Conservation (phyloP, 2,888 invertebrate genomes). For the Lasioglossum malachurum region DNA sequence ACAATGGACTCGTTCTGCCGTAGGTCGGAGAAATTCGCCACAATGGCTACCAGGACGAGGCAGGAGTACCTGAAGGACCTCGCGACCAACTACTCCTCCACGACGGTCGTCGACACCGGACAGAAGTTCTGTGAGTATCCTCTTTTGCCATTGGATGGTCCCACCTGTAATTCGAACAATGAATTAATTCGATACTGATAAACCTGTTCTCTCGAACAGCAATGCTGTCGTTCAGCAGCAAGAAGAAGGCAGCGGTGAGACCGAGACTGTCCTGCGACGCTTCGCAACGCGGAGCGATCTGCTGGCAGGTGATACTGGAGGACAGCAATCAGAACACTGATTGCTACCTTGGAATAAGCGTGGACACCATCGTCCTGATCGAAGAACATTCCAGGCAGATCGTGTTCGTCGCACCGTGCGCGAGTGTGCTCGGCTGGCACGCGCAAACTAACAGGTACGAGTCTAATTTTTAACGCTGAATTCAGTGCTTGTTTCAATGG, state of each 20-base stretch:
- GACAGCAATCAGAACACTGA: constrained; percentile 90
- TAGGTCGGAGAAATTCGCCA: constrained; percentile 97
- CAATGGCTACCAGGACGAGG: constrained; percentile 97
- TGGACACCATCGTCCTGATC: constrained; percentile 94
- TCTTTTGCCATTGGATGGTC: neutral
- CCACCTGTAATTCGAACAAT: neutral
- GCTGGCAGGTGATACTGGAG: constrained; percentile 92
- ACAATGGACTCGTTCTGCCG: neutral
- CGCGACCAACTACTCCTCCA: constrained; percentile 93
- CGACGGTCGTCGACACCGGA: constrained; percentile 92
- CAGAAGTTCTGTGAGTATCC: constrained; percentile 93
- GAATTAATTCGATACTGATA: neutral
- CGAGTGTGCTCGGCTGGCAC: constrained; percentile 91
- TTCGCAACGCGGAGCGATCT: constrained; percentile 91
- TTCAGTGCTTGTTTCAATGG: too few species aligned
- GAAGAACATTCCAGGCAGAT: constrained; percentile 93
- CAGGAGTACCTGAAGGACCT: constrained; percentile 98
- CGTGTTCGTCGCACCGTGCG: constrained; percentile 94
- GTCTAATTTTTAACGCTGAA: neutral
- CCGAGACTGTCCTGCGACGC: constrained; percentile 91
- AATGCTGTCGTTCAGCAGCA: constrained; percentile 91
- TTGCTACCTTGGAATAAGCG: constrained; percentile 94
- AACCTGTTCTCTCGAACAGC: constrained; percentile 84
- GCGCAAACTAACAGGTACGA: constrained; percentile 86
- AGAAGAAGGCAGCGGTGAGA: constrained; percentile 92